Evolutionary conservation across 2,888 invertebrate genomes (phyloP).

Genomic region (Trachelus tabidus): DNA sequence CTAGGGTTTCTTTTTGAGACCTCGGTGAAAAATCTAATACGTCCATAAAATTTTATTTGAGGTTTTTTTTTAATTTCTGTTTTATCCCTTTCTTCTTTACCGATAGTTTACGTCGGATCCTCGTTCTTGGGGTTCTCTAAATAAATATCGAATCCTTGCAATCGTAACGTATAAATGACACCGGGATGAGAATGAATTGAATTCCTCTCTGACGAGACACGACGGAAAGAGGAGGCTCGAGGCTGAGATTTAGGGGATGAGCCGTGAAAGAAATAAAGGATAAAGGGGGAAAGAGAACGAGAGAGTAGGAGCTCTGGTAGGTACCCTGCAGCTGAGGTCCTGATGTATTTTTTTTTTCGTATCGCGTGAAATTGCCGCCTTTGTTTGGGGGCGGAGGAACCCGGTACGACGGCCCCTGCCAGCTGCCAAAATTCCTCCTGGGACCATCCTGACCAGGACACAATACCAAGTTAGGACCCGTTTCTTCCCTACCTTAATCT

Average conservation of each 20-base stretch:
- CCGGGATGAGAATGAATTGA: constrained; percentile 1
- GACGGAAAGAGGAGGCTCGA: background rate
- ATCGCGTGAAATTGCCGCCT: constrained; percentile 31
- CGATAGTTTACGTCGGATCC: background rate
- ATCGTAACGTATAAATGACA: background rate
- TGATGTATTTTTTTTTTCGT: constrained; percentile 16
- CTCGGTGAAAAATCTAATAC: background rate
- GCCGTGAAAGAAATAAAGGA: background rate
- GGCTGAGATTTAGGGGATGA: background rate
- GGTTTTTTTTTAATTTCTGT: background rate
- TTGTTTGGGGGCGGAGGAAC: constrained; percentile 30
- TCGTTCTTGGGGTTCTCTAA: background rate
- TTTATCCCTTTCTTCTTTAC: background rate
- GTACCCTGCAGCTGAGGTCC: constrained; percentile 27
- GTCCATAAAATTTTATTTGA: background rate
- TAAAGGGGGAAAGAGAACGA: background rate
- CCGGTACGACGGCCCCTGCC: constrained; percentile 8
- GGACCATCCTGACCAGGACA: background rate
- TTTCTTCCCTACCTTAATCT: background rate
- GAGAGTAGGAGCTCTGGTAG: background rate
- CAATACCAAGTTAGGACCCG: background rate
- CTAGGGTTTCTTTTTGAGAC: background rate
- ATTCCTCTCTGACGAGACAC: background rate
- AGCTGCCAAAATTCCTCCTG: constrained; percentile 24
- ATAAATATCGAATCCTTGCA: background rate